Evolutionary conservation across 2,888 invertebrate genomes (phyloP), one percentile per base, ranked within the genome.

Genomic region (Cyrtodaria siliqua): DNA sequence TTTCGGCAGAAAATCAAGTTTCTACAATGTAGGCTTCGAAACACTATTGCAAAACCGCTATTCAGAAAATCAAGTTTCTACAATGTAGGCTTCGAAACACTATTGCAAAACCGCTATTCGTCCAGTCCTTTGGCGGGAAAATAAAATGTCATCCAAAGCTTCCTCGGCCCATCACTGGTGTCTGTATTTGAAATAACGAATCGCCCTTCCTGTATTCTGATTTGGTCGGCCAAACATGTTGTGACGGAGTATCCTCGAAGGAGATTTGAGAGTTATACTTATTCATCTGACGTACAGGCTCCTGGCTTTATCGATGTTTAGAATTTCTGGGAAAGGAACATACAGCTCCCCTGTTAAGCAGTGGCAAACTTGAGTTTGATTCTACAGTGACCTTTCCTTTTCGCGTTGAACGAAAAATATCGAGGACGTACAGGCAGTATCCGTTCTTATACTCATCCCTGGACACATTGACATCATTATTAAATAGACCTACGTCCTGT

Each of bases 271-370:
- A 23, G 8, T 23, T 26, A 9, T 52, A 23, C 6, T 24, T 26
- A 9, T 52, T 26, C 52, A 24, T 26, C 16, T 26, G 8, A 23
- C 24, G 9, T 52, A 23, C 24, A 23, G 3, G 24, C 6, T 16
- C 24, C 52, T 52, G 24, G 24, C 52, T 52, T 16, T 26, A 14
- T 52, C 52, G 16, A 71, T 59, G 20, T 59, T 57, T 14, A 71
- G 59, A 18, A 71, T 23, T 40, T 63, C 72, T 14, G 75, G 75
- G 53, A 71, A 79, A 6, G 23, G 68, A 2, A 61, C 72, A 57
- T 79, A 75, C 66, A 79, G 23, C 64, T 75, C 24, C 71, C 72
- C 1, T 68, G 71, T 64, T 75, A 56, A 42, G 79, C 44, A 9
- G 23, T 60, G n/a, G 59, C 42, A 38, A 72, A 79, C 27, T 60